Conservation (phyloP, 1,140 invertebrate species). For the Episyrphus balteatus region DNA sequence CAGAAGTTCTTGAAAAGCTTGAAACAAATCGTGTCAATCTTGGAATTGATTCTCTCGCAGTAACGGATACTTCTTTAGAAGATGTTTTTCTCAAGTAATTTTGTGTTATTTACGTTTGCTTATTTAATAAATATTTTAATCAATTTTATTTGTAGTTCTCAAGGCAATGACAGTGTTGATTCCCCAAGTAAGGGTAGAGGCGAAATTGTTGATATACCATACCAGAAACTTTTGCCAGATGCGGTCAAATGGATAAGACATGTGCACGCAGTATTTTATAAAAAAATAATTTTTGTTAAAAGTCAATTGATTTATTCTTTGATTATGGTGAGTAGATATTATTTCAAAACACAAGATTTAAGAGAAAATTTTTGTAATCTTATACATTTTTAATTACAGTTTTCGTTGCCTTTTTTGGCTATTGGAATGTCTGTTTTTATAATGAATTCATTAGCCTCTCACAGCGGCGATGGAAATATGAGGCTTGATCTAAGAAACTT, state of each 20-base stretch:
- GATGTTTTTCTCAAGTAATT: slow-evolving; percentile 74
- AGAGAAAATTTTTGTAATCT: too few species aligned
- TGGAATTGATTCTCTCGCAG: slow-evolving; percentile 62
- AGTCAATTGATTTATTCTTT: slow-evolving; percentile 19
- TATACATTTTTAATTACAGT: slow-evolving; percentile 6
- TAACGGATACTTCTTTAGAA: slow-evolving; percentile 72
- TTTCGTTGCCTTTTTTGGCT: slow-evolving; percentile 12
- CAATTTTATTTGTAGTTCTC: slow-evolving; percentile 16
- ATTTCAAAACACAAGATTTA: too few species aligned
- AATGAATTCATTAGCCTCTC: slow-evolving; percentile 21
- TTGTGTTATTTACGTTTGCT: neutral
- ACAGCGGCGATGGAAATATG: slow-evolving; percentile 16
- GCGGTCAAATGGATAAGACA: slow-evolving; percentile 9
- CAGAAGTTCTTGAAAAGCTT: slow-evolving; percentile 50
- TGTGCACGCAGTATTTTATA: slow-evolving; percentile 25
- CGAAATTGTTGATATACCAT: slow-evolving; percentile 10
- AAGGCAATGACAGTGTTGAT: slow-evolving; percentile 23
- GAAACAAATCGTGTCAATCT: slow-evolving; percentile 48
- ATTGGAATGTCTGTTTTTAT: slow-evolving; percentile 13
- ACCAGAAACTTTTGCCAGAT: slow-evolving; percentile 4
- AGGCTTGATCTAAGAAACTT: slow-evolving; percentile 16
- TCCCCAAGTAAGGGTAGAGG: slow-evolving; percentile 8
- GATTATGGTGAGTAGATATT: slow-evolving; percentile 20
- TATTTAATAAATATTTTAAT: neutral
- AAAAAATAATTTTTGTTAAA: slow-evolving; percentile 24